Base-by-base conservation (phyloP, 2,797 vertebrate genomes). In the Borostomias antarcticus region DNA sequence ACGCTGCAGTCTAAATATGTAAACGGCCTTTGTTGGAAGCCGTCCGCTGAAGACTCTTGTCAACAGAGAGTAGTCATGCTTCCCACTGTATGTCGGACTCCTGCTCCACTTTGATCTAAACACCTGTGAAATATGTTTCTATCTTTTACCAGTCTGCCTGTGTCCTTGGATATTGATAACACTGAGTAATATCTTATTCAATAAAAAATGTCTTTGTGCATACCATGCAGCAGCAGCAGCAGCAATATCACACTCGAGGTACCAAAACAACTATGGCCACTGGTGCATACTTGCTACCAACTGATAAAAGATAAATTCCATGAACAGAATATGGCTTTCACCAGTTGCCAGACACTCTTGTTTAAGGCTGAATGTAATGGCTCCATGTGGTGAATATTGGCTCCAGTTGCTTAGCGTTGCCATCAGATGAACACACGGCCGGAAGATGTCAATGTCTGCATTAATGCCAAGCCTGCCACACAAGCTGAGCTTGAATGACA, bases 381-480 rank as follows among this genome's bases (percentile, higher is more conserved):
- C 86, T 86, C 75, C 57, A 64, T 76, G 81, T 80, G 76, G 79
- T 83, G 81, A 77, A 64, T 82, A 82, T 77, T 73, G 78, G 76
- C 77, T 88, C 70, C 65, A 80, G 86, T 90, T 91, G 85, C 84
- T 87, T 86, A 83, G 85, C 77, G 79, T 89, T 87, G 87, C 80
- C 83, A 85, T 89, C 87, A 92, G 88, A 92, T 89, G 89, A 91
- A 88, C 85, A 86, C 82, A 82, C 85, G 89, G 88, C 89, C 84
- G 80, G 85, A 90, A 89, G 86, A 91, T 85, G 88, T 91, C 88
- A 91, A 82, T 72, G 86, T 89, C 86, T 89, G 85, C 84, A 89
- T 90, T 91, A 91, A 88, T 91, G 88, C 85, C 83, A 80, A 79
- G 86, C 79, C 89, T 88, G 89, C 88, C 89, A 88, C 80, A 73